Percentiles rank a stretch among this genome's conserved stretches.
phyloP scores from a whole-genome alignment of 2,113 vertebrate species.

The Scortum barcoo region DNA sequence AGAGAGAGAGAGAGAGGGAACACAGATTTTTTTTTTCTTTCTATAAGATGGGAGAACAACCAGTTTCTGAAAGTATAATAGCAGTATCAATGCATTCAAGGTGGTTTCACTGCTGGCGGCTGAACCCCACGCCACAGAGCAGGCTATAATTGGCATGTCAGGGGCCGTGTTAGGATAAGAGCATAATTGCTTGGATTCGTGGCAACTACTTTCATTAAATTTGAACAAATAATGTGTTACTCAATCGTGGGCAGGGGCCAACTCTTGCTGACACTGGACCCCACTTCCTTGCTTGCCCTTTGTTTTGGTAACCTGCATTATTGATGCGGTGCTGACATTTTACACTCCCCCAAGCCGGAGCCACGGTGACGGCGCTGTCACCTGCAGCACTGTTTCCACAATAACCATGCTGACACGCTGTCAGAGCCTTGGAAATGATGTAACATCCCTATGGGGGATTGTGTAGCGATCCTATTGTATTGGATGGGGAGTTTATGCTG shows the following conservation, averaged over 20 bases:
- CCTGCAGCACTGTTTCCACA: conserved; percentile 44
- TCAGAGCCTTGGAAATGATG: conserved; percentile 18
- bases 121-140: neutral
- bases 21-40: conserved; percentile 46
- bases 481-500: neutral
- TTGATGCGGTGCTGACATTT: conserved; percentile 70
- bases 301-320: conserved; percentile 66
- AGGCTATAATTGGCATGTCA: neutral
- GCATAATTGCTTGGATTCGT: neutral
- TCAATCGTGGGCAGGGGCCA: neutral
- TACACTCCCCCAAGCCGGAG: conserved; percentile 42
- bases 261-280: neutral
- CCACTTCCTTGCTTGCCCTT: conserved; percentile 14
- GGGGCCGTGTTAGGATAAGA: neutral
- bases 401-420: conserved; percentile 2
- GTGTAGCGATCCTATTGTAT: neutral
- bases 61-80: conserved; percentile 4
- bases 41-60: neutral
- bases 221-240: neutral
- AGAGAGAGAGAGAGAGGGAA: neutral
- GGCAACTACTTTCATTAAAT: neutral
- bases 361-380: conserved; percentile 35
- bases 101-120: neutral
- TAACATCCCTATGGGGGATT: neutral
- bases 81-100: neutral